phyloP scores from a whole-genome alignment of 2,113 vertebrate genomes.

The Echinops telfairi region DNA sequence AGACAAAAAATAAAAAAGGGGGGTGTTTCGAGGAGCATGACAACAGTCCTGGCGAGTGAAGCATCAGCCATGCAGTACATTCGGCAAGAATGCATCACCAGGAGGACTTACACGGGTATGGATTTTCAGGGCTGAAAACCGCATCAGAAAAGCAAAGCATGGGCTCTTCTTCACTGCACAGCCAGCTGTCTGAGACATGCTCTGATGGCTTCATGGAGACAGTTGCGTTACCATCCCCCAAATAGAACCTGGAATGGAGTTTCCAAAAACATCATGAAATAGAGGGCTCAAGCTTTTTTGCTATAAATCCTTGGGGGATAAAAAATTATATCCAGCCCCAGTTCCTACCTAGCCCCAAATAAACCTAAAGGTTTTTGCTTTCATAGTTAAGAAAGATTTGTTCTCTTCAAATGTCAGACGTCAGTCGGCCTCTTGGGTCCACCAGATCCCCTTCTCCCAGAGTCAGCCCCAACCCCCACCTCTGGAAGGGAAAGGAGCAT shows the following conservation, averaged over 20 bases:
- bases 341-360: constrained; percentile 72
- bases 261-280: constrained; percentile 72
- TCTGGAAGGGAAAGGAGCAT: constrained; percentile 31
- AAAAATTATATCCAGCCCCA: constrained; percentile 62
- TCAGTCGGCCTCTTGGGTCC: constrained; percentile 25
- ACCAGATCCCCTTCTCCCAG: not conserved
- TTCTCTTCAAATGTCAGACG: constrained; percentile 56
- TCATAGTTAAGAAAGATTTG: constrained; percentile 58
- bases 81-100: constrained; percentile 89
- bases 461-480: not conserved
- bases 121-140: constrained; percentile 55
- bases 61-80: constrained; percentile 84
- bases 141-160: constrained; percentile 52
- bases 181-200: constrained; percentile 56
- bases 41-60: constrained; percentile 68
- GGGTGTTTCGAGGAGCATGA: not conserved
- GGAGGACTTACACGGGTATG: constrained; percentile 88
- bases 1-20: not conserved
- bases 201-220: constrained; percentile 70
- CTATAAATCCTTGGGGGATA: constrained; percentile 61
- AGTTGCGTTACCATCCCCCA: constrained; percentile 65
- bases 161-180: constrained; percentile 18
- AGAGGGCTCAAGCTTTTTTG: constrained; percentile 56
- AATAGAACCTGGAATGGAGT: constrained; percentile 65
- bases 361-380: constrained; percentile 67